Conservation (phyloP, 2,797 vertebrate genomes). For the Mus spretus region DNA sequence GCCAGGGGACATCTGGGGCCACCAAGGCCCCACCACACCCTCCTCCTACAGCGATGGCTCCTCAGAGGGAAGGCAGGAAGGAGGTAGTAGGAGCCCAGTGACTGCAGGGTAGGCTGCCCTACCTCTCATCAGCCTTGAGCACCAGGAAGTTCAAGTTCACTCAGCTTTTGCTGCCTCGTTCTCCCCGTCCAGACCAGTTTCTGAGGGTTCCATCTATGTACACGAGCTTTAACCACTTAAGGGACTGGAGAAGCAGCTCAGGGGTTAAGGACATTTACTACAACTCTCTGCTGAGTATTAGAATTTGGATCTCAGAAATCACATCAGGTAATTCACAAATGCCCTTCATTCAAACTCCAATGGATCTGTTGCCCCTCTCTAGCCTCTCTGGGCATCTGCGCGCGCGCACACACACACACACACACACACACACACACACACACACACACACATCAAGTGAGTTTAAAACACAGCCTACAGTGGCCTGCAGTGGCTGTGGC, state of each 20-base stretch:
- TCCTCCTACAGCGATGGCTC: conserved; percentile 14
- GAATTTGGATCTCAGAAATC: background rate
- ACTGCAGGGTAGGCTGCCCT: background rate
- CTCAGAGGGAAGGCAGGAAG: background rate
- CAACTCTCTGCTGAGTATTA: background rate
- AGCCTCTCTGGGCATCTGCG: background rate
- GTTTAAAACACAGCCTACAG: background rate
- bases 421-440: background rate
- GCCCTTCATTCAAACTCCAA: background rate
- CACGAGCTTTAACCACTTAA: background rate
- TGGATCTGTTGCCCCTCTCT: background rate
- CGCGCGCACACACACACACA: background rate
- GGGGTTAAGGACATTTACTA: background rate
- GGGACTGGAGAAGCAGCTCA: background rate
- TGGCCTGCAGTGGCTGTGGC: background rate
- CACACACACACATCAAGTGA: background rate
- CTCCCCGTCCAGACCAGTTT: background rate
- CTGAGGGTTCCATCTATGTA: too few species aligned
- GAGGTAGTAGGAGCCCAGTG: background rate
- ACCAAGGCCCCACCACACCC: conserved; percentile 52
- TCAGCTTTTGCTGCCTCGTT: background rate
- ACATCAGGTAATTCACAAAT: background rate
- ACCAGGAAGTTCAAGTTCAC: fast-evolving
- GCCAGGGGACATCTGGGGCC: conserved; percentile 40
- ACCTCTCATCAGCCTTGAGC: background rate